Percentiles rank a stretch among this genome's conserved stretches.
phyloP scores from a whole-genome alignment of 2,888 invertebrate species.

The Julus scanicus region DNA sequence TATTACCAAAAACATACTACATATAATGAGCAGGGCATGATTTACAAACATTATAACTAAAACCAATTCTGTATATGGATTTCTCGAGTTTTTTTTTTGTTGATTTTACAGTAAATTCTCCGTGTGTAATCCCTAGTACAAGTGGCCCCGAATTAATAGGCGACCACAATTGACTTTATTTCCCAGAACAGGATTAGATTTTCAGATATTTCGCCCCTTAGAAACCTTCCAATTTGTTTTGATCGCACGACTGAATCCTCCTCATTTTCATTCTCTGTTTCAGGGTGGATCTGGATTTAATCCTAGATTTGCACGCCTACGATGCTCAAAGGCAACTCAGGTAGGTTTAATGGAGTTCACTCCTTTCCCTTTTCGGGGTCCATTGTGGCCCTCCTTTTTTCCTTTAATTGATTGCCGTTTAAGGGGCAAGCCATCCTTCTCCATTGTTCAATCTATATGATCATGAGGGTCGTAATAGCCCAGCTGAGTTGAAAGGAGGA shows the following conservation, averaged over 20 bases:
- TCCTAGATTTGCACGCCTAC: constrained; percentile 56
- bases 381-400: constrained; percentile 14
- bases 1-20: too few species aligned
- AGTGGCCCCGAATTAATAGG: background rate
- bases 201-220: background rate
- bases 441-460: constrained; percentile 40
- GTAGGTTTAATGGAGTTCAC: constrained; percentile 51
- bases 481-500: constrained; percentile 27
- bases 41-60: background rate
- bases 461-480: background rate
- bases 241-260: background rate
- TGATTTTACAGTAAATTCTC: background rate
- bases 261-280: constrained; percentile 36
- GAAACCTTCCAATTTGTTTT: constrained; percentile 14
- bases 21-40: background rate
- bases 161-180: background rate
- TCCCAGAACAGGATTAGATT: background rate
- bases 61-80: background rate
- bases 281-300: constrained; percentile 53
- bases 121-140: background rate
- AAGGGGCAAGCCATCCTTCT: constrained; percentile 29
- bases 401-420: constrained; percentile 50
- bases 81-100: background rate
- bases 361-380: constrained; percentile 43
- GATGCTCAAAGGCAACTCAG: constrained; percentile 52